Conservation (phyloP, 2,888 invertebrate species). For the Apamea crenata region DNA sequence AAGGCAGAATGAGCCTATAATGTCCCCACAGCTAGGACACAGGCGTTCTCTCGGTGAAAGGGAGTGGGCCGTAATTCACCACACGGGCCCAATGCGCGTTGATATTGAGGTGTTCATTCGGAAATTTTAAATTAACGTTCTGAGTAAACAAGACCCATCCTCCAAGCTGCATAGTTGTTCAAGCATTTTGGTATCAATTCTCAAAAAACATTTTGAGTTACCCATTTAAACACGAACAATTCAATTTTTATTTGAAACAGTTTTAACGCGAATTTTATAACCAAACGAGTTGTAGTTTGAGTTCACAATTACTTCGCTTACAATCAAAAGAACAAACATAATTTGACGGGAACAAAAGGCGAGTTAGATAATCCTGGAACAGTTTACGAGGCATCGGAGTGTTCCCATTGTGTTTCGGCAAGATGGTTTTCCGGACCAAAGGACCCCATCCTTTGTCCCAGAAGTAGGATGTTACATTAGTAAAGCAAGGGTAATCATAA, state of each 20-base stretch:
- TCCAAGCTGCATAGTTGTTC: background rate
- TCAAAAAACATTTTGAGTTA: background rate
- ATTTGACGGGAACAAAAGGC: slow-evolving; percentile 78
- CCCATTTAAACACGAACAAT: background rate
- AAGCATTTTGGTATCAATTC: background rate
- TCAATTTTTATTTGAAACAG: slow-evolving; percentile 6
- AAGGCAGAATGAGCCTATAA: background rate
- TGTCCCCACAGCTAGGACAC: too few species aligned
- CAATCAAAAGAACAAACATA: slow-evolving; percentile 77
- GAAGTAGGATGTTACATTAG: slow-evolving; percentile 21
- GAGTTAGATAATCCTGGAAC: slow-evolving; percentile 74
- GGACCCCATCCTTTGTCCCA: slow-evolving; percentile 41
- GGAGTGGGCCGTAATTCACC: background rate
- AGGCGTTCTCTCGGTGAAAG: background rate
- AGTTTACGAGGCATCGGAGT: slow-evolving; percentile 62
- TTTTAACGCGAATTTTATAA: slow-evolving; percentile 44
- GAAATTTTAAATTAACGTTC: background rate
- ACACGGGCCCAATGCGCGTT: background rate
- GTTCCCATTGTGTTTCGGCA: slow-evolving; percentile 56
- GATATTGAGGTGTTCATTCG: background rate
- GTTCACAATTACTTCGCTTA: slow-evolving; percentile 67
- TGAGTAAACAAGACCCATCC: background rate
- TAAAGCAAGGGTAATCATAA: slow-evolving; percentile 5
- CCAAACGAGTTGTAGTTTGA: slow-evolving; percentile 55
- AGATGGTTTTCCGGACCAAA: slow-evolving; percentile 15